phyloP scores from a whole-genome alignment of 2,888 invertebrate genomes.

The Craniophora ligustri region DNA sequence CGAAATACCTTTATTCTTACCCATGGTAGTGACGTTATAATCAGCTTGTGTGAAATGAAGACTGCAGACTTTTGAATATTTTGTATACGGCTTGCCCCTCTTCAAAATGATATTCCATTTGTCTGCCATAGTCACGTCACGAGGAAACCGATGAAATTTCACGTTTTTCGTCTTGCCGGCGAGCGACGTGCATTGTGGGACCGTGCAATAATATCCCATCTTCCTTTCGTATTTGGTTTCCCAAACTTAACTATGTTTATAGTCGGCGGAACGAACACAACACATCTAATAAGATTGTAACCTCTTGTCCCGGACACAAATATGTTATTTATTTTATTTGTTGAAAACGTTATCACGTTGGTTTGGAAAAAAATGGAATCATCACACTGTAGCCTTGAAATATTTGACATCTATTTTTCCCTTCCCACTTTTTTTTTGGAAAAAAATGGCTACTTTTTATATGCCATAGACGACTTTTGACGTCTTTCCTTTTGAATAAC shows the following conservation, averaged over 20 bases:
- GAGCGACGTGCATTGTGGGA: constrained; percentile 86
- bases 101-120: constrained; percentile 83
- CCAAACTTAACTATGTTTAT: constrained; percentile 50
- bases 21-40: constrained; percentile 86
- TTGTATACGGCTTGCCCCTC: constrained; percentile 85
- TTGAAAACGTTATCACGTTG: constrained; percentile 84
- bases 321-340: constrained; percentile 69
- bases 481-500: constrained; percentile 36
- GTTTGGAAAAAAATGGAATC: constrained; percentile 82
- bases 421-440: constrained; percentile 73
- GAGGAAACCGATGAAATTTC: constrained; percentile 85
- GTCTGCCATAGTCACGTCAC: constrained; percentile 77
- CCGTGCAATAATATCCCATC: constrained; percentile 88
- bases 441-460: constrained; percentile 71
- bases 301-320: constrained; percentile 54
- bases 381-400: constrained; percentile 86
- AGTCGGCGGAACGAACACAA: constrained; percentile 54
- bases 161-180: constrained; percentile 88
- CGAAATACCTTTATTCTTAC: constrained; percentile 86
- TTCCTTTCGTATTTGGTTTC: constrained; percentile 56
- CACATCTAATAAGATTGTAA: constrained; percentile 62
- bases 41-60: constrained; percentile 83
- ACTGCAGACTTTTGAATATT: constrained; percentile 87
- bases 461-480: constrained; percentile 62
- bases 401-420: constrained; percentile 87